Evolutionary conservation across 2,888 invertebrate species (phyloP).

Genomic region (Phyto melanocephala): DNA sequence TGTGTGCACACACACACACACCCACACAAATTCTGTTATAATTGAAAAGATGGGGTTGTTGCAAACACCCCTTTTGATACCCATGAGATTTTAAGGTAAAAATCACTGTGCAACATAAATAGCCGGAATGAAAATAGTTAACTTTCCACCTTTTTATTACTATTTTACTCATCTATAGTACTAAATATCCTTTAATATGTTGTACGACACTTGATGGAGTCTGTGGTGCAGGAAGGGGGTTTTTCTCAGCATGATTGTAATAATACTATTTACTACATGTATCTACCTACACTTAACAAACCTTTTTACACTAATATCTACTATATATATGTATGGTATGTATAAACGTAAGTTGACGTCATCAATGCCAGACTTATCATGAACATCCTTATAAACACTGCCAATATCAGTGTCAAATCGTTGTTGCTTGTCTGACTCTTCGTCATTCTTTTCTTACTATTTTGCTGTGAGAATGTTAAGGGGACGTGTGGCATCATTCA

Average conservation of each 20-base stretch:
- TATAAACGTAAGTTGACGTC: slow-evolving; percentile 43
- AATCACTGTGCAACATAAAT: slow-evolving; percentile 21
- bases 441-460: neutral
- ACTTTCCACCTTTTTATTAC: slow-evolving; percentile 26
- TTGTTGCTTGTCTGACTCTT: neutral
- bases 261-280: no score
- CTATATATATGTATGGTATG: no score
- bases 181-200: slow-evolving; percentile 17
- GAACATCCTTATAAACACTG: neutral
- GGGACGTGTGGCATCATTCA: neutral
- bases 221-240: neutral
- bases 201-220: neutral
- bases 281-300: neutral
- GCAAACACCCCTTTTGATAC: neutral
- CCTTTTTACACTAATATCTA: neutral
- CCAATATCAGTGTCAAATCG: slow-evolving; percentile 14
- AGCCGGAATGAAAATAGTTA: slow-evolving; percentile 17
- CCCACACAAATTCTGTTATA: no score
- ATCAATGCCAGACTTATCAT: slow-evolving; percentile 6
- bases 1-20: no score
- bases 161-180: neutral
- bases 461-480: neutral
- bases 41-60: neutral
- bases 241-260: neutral
- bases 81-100: slow-evolving; percentile 2